phyloP scores from a whole-genome alignment of 2,888 invertebrate species.

The Thecophora atra region DNA sequence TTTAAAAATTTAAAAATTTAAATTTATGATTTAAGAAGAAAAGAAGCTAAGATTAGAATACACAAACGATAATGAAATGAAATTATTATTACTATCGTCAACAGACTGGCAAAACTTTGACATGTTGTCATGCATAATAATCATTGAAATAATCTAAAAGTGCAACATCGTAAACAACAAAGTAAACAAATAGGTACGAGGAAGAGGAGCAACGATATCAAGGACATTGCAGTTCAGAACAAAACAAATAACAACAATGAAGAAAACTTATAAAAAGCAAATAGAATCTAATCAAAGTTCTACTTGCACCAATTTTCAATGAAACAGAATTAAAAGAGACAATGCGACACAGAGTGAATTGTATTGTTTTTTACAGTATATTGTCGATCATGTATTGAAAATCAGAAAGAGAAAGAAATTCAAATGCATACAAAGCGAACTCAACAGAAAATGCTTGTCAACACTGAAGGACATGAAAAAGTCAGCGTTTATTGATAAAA shows the following conservation, averaged over 20 bases:
- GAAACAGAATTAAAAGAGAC: background rate
- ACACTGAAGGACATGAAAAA: slow-evolving; percentile 7
- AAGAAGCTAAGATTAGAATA: too few relatives aligned
- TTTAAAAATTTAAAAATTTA: too few relatives aligned
- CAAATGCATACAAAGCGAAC: background rate
- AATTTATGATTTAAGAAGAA: too few relatives aligned
- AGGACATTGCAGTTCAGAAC: slow-evolving; percentile 24
- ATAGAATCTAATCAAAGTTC: too few relatives aligned
- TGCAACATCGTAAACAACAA: background rate
- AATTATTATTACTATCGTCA: too few relatives aligned
- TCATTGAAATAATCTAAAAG: background rate
- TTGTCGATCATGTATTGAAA: too few relatives aligned
- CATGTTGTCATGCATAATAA: background rate
- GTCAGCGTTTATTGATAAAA: slow-evolving; percentile 31
- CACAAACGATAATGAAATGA: too few relatives aligned
- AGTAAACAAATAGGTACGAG: background rate
- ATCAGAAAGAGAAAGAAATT: background rate
- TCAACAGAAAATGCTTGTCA: background rate
- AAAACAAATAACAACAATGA: background rate
- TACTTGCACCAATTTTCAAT: background rate
- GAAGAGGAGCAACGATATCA: slow-evolving; percentile 8
- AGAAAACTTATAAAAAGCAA: too few relatives aligned
- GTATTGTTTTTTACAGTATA: too few relatives aligned
- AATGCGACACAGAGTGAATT: too few relatives aligned
- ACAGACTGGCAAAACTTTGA: background rate